A percentile compares a stretch with the other conserved stretches of the same genome.
phyloP scores from a whole-genome alignment of 2,113 vertebrate species.

The Gallinago media region DNA sequence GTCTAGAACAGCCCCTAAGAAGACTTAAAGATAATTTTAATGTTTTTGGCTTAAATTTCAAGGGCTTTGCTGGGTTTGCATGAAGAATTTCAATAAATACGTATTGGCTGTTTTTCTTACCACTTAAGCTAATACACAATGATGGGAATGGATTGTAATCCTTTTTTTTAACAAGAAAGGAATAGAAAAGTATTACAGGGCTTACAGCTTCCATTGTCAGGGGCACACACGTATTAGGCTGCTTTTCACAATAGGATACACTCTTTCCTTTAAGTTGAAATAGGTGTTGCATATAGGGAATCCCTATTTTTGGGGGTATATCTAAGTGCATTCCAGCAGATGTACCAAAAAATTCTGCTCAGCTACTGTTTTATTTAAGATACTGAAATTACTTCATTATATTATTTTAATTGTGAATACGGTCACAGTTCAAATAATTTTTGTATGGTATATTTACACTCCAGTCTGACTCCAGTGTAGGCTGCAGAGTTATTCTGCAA shows the following conservation, averaged over 20 bases:
- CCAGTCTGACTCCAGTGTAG: background rate
- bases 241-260: background rate
- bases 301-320: fast-evolving
- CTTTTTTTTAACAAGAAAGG: background rate
- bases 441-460: fast-evolving
- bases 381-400: too few relatives aligned
- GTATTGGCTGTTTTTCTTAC: background rate
- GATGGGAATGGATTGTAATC: background rate
- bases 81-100: background rate
- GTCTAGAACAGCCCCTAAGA: background rate
- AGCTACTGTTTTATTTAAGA: background rate
- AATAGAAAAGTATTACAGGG: background rate
- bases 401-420: too few relatives aligned
- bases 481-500: background rate
- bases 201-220: background rate
- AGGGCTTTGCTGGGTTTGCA: background rate
- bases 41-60: background rate
- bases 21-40: background rate
- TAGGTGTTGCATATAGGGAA: fast-evolving
- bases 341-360: background rate
- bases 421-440: background rate
- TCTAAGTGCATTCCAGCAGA: background rate
- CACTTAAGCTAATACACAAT: too few relatives aligned
- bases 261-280: background rate
- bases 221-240: fast-evolving